Evolutionary conservation across 2,113 vertebrate genomes (phyloP).

Genomic region (Zapornia atra): DNA sequence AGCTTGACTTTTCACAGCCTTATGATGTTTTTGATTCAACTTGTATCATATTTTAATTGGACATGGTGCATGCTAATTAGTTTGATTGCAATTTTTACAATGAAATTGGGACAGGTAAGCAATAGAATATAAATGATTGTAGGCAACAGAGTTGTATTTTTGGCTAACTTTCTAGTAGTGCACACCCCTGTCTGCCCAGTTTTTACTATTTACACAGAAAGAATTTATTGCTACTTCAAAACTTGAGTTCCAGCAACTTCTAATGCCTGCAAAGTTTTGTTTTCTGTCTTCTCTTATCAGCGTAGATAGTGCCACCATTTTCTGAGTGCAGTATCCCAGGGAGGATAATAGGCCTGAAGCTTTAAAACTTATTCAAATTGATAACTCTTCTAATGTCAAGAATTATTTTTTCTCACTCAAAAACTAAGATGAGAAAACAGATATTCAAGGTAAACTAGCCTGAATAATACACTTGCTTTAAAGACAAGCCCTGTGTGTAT

Average conservation of each 20-base stretch:
- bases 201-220: neutral
- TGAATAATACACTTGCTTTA: neutral
- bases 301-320: neutral
- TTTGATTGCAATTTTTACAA: neutral
- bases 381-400: neutral
- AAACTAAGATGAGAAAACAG: neutral
- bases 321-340: neutral
- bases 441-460: neutral
- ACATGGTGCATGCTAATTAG: neutral
- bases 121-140: neutral
- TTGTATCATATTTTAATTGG: neutral
- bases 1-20: neutral
- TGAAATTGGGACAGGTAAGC: neutral
- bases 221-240: neutral
- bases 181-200: neutral
- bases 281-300: neutral
- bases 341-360: neutral
- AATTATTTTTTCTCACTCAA: neutral
- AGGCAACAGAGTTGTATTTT: neutral
- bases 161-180: neutral
- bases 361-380: neutral
- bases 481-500: neutral
- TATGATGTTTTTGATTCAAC: neutral
- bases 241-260: neutral
- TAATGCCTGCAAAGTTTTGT: neutral